These are phyloP conservation scores for Neodiprion fabricii DNA, from an alignment of 1,140 invertebrate species.

Conservation along the genomic window DNA sequence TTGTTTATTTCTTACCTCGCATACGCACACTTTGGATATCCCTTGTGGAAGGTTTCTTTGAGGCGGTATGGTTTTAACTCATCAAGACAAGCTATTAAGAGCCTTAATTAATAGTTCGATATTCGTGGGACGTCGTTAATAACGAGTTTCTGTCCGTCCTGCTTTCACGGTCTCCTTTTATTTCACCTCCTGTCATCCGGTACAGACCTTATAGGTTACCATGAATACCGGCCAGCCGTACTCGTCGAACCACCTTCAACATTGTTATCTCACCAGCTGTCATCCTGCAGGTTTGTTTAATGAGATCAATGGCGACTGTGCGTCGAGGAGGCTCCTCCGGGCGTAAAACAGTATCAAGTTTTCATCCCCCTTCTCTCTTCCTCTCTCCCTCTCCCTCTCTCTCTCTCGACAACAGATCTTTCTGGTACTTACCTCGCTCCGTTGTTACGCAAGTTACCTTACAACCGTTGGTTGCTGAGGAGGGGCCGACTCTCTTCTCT, in stretches of 20 bases:
- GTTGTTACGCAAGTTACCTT: no score
- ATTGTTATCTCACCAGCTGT: constrained; percentile 11
- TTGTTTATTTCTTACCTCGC: no score
- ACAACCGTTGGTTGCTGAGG: no score
- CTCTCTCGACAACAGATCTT: neutral
- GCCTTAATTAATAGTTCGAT: constrained; percentile 12
- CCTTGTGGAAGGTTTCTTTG: neutral
- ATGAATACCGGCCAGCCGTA: no score
- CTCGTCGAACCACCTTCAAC: neutral
- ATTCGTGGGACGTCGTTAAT: constrained; percentile 6
- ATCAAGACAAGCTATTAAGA: constrained; percentile 12
- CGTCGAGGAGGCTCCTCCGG: neutral
- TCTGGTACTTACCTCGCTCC: no score
- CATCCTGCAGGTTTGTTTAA: constrained; percentile 3
- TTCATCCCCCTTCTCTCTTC: neutral
- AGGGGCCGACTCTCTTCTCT: neutral
- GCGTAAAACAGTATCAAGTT: neutral
- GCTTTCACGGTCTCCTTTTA: constrained; percentile 6
- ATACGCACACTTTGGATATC: neutral
- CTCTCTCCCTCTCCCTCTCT: neutral
- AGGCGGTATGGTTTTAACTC: constrained; percentile 11
- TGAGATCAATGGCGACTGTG: constrained; percentile 9
- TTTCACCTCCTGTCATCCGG: neutral
- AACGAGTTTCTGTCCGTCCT: neutral
- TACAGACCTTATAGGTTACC: neutral